These are phyloP conservation scores for Coreoperca whiteheadi DNA, from an alignment of 2,113 vertebrate species.

Conservation along the genomic window DNA sequence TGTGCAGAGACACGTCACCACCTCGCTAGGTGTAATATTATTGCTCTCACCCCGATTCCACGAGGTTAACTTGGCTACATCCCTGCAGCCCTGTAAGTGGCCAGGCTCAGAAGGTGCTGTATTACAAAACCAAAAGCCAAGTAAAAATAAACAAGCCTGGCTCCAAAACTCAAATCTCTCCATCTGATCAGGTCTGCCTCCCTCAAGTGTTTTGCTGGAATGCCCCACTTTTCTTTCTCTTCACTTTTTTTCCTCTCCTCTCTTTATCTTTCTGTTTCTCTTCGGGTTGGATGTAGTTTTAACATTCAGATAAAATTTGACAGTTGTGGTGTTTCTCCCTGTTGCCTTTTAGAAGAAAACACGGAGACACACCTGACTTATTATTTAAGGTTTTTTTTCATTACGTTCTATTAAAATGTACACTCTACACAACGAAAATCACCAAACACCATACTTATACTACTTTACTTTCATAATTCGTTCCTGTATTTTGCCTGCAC, in stretches of 20 bases:
- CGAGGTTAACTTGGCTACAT: not conserved
- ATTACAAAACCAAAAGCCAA: constrained; percentile 60
- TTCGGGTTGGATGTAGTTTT: not conserved
- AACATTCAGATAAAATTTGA: not conserved
- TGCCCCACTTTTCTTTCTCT: constrained; percentile 33
- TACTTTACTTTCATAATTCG: not conserved
- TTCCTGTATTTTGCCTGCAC: not conserved
- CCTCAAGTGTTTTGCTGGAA: constrained; percentile 60
- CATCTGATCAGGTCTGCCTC: constrained; percentile 68
- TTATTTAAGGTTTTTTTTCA: not conserved
- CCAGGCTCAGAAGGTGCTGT: constrained; percentile 37
- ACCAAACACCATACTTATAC: not conserved
- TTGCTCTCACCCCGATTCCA: constrained; percentile 30
- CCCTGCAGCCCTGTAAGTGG: not conserved
- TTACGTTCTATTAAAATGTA: not conserved
- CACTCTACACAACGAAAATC: not conserved
- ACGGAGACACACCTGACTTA: not conserved
- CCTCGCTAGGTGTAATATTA: constrained; percentile 29
- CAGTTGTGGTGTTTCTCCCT: not conserved
- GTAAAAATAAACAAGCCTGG: constrained; percentile 66
- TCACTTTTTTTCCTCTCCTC: not conserved
- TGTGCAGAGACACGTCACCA: constrained; percentile 27
- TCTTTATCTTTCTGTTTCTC: constrained; percentile 25
- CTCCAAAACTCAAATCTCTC: constrained; percentile 62
- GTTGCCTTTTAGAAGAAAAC: not conserved